A percentile compares a stretch with the other conserved stretches of the same genome.
phyloP scores from a whole-genome alignment of 1,140 invertebrate genomes.

The Paraescarpia echinospica region DNA sequence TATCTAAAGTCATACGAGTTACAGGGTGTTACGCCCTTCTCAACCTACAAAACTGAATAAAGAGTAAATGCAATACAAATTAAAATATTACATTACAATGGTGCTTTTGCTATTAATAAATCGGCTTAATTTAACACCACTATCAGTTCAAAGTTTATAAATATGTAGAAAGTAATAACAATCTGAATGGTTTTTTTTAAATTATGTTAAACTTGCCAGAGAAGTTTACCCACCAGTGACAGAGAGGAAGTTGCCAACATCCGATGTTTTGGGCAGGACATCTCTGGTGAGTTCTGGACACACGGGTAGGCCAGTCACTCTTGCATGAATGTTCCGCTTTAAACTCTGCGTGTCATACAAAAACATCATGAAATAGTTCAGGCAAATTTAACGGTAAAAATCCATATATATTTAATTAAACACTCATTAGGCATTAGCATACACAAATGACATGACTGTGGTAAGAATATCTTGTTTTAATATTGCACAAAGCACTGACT shows the following conservation, averaged over 20 bases:
- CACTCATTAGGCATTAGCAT: background rate
- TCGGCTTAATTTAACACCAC: no score
- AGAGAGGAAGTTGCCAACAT: slow-evolving; percentile 68
- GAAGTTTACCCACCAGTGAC: slow-evolving; percentile 40
- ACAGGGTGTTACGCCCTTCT: no score
- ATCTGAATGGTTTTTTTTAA: no score
- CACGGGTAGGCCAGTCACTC: slow-evolving; percentile 60
- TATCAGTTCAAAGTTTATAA: no score
- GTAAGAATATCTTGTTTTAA: background rate
- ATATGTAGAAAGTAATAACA: no score
- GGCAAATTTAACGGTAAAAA: background rate
- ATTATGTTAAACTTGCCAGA: no score
- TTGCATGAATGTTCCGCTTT: slow-evolving; percentile 70
- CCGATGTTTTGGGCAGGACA: slow-evolving; percentile 68
- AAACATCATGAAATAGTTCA: background rate
- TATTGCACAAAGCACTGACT: background rate
- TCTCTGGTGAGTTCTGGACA: slow-evolving; percentile 56
- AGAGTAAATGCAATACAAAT: no score
- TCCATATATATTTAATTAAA: background rate
- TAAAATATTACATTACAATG: no score
- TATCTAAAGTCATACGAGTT: no score
- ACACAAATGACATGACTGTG: background rate
- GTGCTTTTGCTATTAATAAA: no score
- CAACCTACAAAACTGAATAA: no score
- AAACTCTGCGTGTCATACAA: slow-evolving; percentile 44